A percentile compares a stretch with the other conserved stretches of the same genome.
These are phyloP conservation scores for Xanthorhoe spadicearia DNA, from an alignment of 2,888 invertebrate genomes.

Conservation along the genomic window DNA sequence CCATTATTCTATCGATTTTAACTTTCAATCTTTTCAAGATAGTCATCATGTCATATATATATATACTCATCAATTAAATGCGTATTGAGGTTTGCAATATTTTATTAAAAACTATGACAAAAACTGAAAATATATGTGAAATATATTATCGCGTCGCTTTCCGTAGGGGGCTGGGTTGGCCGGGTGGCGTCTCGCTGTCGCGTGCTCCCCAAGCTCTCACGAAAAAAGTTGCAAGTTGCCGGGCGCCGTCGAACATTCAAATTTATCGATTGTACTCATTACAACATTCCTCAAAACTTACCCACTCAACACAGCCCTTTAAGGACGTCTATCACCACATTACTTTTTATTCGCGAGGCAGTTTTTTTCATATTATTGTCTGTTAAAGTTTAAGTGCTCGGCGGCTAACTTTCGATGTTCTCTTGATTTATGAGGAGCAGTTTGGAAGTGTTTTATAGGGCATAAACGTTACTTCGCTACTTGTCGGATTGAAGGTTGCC, in stretches of 20 bases:
- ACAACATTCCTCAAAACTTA: conserved; percentile 83
- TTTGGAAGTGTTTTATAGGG: conserved; percentile 83
- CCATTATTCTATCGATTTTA: too few relatives aligned
- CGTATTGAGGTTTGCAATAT: not conserved
- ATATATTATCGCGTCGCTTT: conserved; percentile 28
- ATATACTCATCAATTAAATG: too few relatives aligned
- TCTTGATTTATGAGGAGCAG: conserved; percentile 80
- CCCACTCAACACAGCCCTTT: conserved; percentile 81
- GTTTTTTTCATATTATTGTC: conserved; percentile 83
- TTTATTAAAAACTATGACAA: not conserved
- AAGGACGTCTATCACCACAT: conserved; percentile 74
- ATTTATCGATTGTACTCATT: conserved; percentile 85
- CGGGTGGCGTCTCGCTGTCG: conserved; percentile 75
- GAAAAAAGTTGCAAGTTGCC: conserved; percentile 84
- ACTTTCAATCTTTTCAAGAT: too few relatives aligned
- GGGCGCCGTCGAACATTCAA: conserved; percentile 83
- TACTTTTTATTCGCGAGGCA: conserved; percentile 79
- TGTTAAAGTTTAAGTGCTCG: conserved; percentile 84
- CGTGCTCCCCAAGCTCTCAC: conserved; percentile 71
- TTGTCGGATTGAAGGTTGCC: conserved; percentile 82
- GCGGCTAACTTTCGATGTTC: conserved; percentile 73
- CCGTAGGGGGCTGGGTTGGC: conserved; percentile 45
- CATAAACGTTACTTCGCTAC: conserved; percentile 82
- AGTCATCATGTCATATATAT: too few relatives aligned
- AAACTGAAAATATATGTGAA: not conserved